Base-by-base conservation (phyloP, 2,888 invertebrate species). In the Acanthopleura granulata region DNA sequence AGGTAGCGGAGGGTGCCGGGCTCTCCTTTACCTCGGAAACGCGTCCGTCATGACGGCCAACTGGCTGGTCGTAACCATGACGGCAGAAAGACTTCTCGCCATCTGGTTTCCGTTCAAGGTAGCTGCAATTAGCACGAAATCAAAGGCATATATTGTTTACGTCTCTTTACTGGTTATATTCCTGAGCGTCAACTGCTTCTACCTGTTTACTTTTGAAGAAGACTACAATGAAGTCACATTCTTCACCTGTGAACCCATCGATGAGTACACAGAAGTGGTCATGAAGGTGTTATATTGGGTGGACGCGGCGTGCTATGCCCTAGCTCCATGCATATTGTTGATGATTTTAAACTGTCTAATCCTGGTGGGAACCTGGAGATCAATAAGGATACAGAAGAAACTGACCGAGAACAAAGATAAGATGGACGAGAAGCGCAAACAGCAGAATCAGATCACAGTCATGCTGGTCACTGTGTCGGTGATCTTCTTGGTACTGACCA, bases 401-500 rank as follows among this genome's bases (percentile, higher is more conserved):
- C 72, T 84, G 71, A 81, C 82, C 22, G 84, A 84, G 75, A 75
- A 80, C 51, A 30, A 30, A 29, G 69, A 69, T n/a, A 1, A 25
- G 29, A n/a, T 69, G 22, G 80, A 79, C 6, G 85, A 85, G 50
- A 81, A 81, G 62, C 74, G 79, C 22, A 73, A 79, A 25, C 83
- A 85, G 49, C 85, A 86, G 69, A 77, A 80, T 15, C 86, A 87
- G 75, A 82, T 86, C 29, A 86, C 86, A 1, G 75, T 84, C 66
- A 87, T 87, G 87, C 74, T 87, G 30, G 72, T 85, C 6, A 81
- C 83, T 15, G 80, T 84, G 61, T 85, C 85, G 4, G 72, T 85
- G 11, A 82, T 82, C 15, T 87, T 85, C 70, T 77, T 85, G 16
- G 18, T 85, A 11, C 81, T 86, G 0, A 81, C 82, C 18, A 72